A percentile compares a stretch with the other conserved stretches of the same genome.
Evolutionary conservation across 2,113 vertebrate genomes (phyloP).

Genomic region (Cottus gobio): DNA sequence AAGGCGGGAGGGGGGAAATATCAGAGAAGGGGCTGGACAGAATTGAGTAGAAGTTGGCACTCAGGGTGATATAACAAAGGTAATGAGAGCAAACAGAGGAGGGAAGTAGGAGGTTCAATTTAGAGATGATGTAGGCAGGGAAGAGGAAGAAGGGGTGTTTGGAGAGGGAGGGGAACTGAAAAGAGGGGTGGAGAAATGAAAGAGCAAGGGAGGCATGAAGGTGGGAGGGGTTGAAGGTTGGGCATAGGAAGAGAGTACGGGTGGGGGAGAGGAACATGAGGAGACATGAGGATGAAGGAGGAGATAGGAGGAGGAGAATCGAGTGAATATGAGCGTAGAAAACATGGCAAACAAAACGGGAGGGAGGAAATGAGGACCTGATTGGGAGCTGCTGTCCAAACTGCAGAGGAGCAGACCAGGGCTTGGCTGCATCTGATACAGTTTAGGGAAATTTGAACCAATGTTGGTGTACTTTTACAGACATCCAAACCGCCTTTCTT

Average conservation of each 20-base stretch:
- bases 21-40: constrained; percentile 3
- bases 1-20: constrained; percentile 19
- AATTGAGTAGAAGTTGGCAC: constrained; percentile 38
- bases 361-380: constrained; percentile 14
- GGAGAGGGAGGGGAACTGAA: not conserved
- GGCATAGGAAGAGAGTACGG: not conserved
- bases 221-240: constrained; percentile 1
- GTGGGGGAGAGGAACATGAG: not conserved
- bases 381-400: constrained; percentile 35
- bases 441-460: not conserved
- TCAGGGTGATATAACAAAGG: constrained; percentile 25
- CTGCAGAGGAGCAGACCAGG: not conserved
- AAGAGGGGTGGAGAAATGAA: constrained; percentile 11
- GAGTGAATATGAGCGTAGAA: not conserved
- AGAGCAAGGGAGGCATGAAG: not conserved
- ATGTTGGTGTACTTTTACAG: constrained; percentile 1
- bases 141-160: not conserved
- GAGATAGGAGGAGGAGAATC: not conserved
- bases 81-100: constrained; percentile 36
- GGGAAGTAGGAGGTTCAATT: constrained; percentile 20
- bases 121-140: constrained; percentile 6
- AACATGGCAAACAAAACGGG: not conserved
- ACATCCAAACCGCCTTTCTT: not conserved
- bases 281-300: not conserved
- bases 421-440: constrained; percentile 1